A percentile compares a stretch with the other conserved stretches of the same genome.
Evolutionary conservation across 53 echinoderm and acorn worm species (phyloP).

Genomic region (Patiria pectinifera): DNA sequence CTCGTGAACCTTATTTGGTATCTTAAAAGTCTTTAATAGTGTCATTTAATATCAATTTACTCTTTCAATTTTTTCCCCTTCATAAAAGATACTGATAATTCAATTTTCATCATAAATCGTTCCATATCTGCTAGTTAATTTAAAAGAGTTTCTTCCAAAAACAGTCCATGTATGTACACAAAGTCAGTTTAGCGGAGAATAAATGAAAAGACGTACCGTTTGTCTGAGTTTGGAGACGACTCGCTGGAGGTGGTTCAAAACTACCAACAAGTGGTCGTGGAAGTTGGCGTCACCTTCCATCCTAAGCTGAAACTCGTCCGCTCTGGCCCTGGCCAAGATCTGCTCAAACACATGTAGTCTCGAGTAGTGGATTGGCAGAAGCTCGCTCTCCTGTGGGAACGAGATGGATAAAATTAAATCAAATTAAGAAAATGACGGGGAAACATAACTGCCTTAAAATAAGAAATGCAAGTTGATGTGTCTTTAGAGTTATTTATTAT

Average conservation of each 20-base stretch:
- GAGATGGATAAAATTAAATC: not conserved
- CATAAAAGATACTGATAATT: too few relatives aligned
- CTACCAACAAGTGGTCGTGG: not conserved
- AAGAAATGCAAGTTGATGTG: too few relatives aligned
- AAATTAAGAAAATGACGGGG: not conserved
- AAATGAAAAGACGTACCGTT: constrained; percentile 37
- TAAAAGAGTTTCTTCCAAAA: too few relatives aligned
- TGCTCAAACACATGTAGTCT: not conserved
- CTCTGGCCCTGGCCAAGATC: not conserved
- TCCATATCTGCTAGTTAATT: too few relatives aligned
- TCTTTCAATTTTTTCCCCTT: too few relatives aligned
- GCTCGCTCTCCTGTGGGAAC: constrained; percentile 18
- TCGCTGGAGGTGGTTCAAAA: not conserved
- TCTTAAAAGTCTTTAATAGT: too few relatives aligned
- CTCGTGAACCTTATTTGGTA: too few relatives aligned
- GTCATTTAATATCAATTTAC: too few relatives aligned
- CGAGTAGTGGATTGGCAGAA: constrained; percentile 38
- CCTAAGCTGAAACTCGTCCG: constrained; percentile 13
- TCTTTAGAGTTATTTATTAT: too few relatives aligned
- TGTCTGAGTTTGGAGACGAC: constrained; percentile 31
- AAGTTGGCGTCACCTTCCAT: constrained; percentile 29
- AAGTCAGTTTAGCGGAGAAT: not conserved
- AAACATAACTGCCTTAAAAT: not conserved
- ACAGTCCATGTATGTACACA: too few relatives aligned
- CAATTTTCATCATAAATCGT: too few relatives aligned